phyloP scores from a whole-genome alignment of 2,888 invertebrate genomes.

The Drosophila algonquin region DNA sequence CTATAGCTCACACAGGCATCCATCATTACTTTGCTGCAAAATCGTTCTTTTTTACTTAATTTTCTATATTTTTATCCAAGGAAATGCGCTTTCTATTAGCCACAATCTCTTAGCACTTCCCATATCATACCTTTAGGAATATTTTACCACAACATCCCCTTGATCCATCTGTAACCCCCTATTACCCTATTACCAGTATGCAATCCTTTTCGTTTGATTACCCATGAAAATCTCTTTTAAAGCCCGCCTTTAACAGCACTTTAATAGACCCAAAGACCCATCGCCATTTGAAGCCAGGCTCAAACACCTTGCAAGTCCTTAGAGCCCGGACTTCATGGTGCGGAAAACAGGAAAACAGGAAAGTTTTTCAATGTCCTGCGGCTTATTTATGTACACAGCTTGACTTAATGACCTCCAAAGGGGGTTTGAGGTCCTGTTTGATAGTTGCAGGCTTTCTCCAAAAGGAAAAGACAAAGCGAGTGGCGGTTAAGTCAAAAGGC shows the following conservation, averaged over 20 bases:
- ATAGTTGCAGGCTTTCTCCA: conserved; percentile 36
- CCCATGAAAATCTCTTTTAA: conserved; percentile 7
- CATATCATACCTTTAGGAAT: no score
- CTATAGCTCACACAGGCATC: no score
- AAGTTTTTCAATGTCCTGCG: conserved; percentile 60
- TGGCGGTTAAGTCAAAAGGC: conserved; percentile 76
- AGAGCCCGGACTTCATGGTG: conserved; percentile 13
- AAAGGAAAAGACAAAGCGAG: conserved; percentile 69
- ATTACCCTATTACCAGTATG: conserved; percentile 3
- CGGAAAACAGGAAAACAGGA: conserved; percentile 33
- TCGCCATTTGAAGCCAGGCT: conserved; percentile 3
- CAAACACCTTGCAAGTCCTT: conserved; percentile 4
- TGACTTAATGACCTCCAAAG: conserved; percentile 79
- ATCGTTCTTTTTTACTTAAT: no score
- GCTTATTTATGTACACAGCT: conserved; percentile 80
- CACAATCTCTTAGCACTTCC: no score
- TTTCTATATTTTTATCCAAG: no score
- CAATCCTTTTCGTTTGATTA: conserved; percentile 18
- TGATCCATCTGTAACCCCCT: background rate
- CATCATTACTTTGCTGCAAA: no score
- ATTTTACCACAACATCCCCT: background rate
- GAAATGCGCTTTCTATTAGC: no score
- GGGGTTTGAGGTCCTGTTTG: conserved; percentile 3
- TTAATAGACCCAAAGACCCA: conserved; percentile 25
- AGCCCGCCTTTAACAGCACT: conserved; percentile 25